phyloP scores from a whole-genome alignment of 2,113 vertebrate genomes.

The Tetraodon nigroviridis region DNA sequence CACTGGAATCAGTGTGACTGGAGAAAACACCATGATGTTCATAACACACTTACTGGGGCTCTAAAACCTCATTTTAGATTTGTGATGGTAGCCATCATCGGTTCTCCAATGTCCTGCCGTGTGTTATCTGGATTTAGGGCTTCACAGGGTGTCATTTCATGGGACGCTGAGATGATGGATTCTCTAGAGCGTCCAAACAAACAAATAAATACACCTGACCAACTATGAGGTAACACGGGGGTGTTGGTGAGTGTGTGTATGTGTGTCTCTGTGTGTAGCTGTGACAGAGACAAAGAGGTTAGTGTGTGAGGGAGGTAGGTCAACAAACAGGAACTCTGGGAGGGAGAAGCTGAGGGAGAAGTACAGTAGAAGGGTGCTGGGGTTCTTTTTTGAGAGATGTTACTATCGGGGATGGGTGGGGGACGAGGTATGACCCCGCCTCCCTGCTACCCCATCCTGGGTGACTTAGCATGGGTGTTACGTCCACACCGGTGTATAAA shows the following conservation, averaged over 20 bases:
- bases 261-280: constrained; percentile 15
- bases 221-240: constrained; percentile 30
- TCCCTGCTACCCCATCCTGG: constrained; percentile 25
- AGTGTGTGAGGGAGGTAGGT: constrained; percentile 55
- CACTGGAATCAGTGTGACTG: background rate
- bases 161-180: too few relatives aligned
- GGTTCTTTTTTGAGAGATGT: constrained; percentile 4
- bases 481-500: constrained; percentile 18
- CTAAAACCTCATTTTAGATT: too few relatives aligned
- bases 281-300: constrained; percentile 27
- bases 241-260: background rate
- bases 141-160: background rate
- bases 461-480: constrained; percentile 29
- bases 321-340: constrained; percentile 25
- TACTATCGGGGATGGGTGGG: constrained; percentile 1
- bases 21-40: constrained; percentile 18
- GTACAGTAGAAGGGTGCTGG: background rate
- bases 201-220: constrained; percentile 15
- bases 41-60: background rate
- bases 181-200: too few relatives aligned
- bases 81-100: too few relatives aligned
- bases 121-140: background rate
- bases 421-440: constrained; percentile 8
- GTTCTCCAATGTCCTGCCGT: too few relatives aligned
- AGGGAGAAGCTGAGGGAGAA: background rate